Percentiles rank a stretch among this genome's conserved stretches.
Conservation (phyloP, 2,888 invertebrate genomes). For the Macrosoma leucophasiata region DNA sequence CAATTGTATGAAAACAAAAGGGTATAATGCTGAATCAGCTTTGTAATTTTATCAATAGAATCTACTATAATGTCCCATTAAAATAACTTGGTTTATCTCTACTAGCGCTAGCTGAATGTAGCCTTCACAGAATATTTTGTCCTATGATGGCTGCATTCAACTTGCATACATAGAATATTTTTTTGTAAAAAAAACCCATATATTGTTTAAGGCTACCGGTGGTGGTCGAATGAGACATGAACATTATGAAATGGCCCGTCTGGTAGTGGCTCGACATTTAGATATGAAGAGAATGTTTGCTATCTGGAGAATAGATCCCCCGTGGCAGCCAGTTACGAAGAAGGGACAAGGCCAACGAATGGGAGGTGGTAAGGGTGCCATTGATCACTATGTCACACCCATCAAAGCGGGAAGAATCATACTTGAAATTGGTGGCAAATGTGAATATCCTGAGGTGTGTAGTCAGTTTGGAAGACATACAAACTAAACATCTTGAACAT, state of each 20-base stretch:
- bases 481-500: too few relatives aligned
- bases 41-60: too few relatives aligned
- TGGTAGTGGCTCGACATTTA: conserved; percentile 85
- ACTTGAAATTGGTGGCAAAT: conserved; percentile 93
- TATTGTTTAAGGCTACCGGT: conserved; percentile 81
- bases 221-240: conserved; percentile 88
- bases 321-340: conserved; percentile 96
- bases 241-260: conserved; percentile 93
- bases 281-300: conserved; percentile 92
- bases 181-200: too few relatives aligned
- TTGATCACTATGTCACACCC: conserved; percentile 97
- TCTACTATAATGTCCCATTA: too few relatives aligned
- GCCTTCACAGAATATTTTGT: too few relatives aligned
- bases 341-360: conserved; percentile 93
- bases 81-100: too few relatives aligned
- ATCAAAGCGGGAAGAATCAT: conserved; percentile 93
- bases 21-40: too few relatives aligned
- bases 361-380: conserved; percentile 97
- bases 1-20: too few relatives aligned
- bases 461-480: too few relatives aligned
- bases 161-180: too few relatives aligned
- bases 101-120: not conserved
- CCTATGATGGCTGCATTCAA: too few relatives aligned
- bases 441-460: conserved; percentile 88
- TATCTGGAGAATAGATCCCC: conserved; percentile 94